Evolutionary conservation across 2,797 vertebrate species (phyloP).

Genomic region (Hippopotamyrus pictus): DNA sequence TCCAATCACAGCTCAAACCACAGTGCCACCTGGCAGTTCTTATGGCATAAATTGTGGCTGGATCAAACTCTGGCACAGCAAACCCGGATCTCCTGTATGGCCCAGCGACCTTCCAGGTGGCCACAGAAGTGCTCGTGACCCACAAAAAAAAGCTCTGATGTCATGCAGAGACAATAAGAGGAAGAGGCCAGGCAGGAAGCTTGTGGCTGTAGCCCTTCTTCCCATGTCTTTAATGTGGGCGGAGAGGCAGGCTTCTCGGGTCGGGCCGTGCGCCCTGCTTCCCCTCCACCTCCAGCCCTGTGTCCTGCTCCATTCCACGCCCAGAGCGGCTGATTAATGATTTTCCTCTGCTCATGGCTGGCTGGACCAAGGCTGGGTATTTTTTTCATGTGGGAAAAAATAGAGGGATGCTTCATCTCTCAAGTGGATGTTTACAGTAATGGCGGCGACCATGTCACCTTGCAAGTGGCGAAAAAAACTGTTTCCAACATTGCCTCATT

Average conservation of each 20-base stretch:
- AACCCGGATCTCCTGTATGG: neutral
- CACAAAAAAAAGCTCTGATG: neutral
- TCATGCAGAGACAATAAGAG: slow-evolving; percentile 22
- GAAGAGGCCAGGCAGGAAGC: slow-evolving; percentile 18
- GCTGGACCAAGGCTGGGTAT: neutral
- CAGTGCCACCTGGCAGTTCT: neutral
- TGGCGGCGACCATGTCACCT: neutral
- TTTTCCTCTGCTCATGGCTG: neutral
- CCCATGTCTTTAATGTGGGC: neutral
- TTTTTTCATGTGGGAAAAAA: neutral
- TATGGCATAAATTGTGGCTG: neutral
- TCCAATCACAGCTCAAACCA: neutral
- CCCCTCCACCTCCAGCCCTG: neutral
- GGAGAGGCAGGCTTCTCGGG: neutral
- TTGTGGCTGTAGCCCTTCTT: neutral
- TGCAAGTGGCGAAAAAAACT: neutral
- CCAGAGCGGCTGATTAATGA: neutral
- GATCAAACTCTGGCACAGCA: neutral
- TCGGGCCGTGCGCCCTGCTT: neutral
- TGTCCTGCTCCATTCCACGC: neutral
- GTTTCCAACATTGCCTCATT: neutral
- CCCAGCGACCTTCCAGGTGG: neutral
- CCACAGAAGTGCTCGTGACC: neutral
- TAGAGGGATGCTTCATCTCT: neutral
- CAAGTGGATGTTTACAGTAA: neutral